Evolutionary conservation across 2,888 invertebrate species (phyloP).

Genomic region (Stomorhina lunata): DNA sequence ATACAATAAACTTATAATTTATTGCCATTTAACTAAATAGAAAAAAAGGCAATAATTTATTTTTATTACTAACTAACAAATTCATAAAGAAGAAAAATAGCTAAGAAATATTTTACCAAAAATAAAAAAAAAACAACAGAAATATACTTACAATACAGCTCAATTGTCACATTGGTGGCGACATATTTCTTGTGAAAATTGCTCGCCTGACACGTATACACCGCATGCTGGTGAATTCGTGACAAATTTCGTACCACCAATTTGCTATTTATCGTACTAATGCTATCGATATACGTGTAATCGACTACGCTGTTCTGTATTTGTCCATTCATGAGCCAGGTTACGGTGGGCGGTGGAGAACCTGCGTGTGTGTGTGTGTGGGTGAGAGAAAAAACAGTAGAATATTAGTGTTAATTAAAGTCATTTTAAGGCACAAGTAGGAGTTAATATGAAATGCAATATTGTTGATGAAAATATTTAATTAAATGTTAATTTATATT

Average conservation of each 20-base stretch:
- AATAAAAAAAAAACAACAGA: neutral
- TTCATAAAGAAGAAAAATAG: too few relatives aligned
- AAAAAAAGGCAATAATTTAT: too few relatives aligned
- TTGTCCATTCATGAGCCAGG: slow-evolving; percentile 87
- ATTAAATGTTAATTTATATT: too few relatives aligned
- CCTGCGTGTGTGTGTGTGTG: too few relatives aligned
- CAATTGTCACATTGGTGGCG: slow-evolving; percentile 85
- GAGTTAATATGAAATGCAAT: too few relatives aligned
- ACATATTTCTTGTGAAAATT: slow-evolving; percentile 84
- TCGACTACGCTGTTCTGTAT: slow-evolving; percentile 79
- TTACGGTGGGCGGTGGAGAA: slow-evolving; percentile 86
- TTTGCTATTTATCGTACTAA: slow-evolving; percentile 82
- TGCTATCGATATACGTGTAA: slow-evolving; percentile 75
- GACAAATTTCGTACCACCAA: slow-evolving; percentile 83
- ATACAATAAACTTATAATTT: too few relatives aligned
- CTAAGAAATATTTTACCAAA: too few relatives aligned
- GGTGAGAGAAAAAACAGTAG: slow-evolving; percentile 14
- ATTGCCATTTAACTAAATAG: too few relatives aligned
- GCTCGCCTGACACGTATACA: slow-evolving; percentile 88
- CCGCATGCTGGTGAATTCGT: slow-evolving; percentile 86
- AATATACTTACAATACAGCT: slow-evolving; percentile 86
- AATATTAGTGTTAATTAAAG: neutral
- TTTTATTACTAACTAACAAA: too few relatives aligned
- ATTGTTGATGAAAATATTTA: too few relatives aligned
- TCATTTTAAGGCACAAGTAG: neutral